Percentiles rank a stretch among this genome's conserved stretches.
These are phyloP conservation scores for Notothenia coriiceps DNA, from an alignment of 2,113 vertebrate genomes.

Conservation along the genomic window DNA sequence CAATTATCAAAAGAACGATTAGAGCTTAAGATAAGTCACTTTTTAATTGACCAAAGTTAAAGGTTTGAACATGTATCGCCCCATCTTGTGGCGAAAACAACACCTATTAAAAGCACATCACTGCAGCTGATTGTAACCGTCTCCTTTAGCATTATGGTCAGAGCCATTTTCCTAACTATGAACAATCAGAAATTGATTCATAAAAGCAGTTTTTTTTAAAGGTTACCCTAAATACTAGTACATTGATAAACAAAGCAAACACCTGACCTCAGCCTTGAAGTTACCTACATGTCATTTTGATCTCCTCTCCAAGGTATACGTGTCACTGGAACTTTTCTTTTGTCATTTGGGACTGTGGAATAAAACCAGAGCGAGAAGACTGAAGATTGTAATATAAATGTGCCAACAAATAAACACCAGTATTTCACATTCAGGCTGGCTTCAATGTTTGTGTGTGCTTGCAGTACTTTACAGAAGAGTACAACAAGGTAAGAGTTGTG, in stretches of 20 bases:
- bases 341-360: constrained; percentile 83
- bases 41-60: constrained; percentile 31
- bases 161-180: constrained; percentile 1
- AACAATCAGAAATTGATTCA: background rate
- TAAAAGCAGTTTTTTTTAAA: background rate
- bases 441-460: constrained; percentile 12
- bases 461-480: no score
- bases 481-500: no score
- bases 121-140: constrained; percentile 34
- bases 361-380: constrained; percentile 83
- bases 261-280: constrained; percentile 71
- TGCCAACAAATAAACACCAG: constrained; percentile 91
- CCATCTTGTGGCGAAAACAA: constrained; percentile 67
- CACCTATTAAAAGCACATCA: constrained; percentile 36
- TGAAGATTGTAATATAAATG: constrained; percentile 89
- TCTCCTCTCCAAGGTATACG: constrained; percentile 50
- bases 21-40: constrained; percentile 14
- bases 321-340: constrained; percentile 78
- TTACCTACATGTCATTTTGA: constrained; percentile 54
- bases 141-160: constrained; percentile 6
- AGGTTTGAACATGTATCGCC: constrained; percentile 15
- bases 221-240: constrained; percentile 3
- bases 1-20: background rate
- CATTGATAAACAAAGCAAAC: constrained; percentile 31
- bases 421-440: constrained; percentile 82